Evolutionary conservation across 2,888 invertebrate genomes (phyloP).

Genomic region (Drosophila niveifrons): DNA sequence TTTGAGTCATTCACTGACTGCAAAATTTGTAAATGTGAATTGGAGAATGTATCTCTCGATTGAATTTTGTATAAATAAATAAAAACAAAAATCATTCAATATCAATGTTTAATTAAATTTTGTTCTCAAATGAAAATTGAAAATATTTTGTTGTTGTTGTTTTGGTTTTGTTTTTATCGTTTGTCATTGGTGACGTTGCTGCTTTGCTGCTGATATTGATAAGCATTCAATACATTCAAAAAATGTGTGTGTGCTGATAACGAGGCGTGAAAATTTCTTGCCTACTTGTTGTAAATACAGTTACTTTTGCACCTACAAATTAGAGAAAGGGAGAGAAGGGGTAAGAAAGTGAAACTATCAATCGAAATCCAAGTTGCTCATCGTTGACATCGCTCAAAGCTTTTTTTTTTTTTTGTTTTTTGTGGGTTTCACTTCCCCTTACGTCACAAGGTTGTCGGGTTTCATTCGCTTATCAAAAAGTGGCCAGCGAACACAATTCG

Average conservation of each 20-base stretch:
- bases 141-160: slow-evolving; percentile 21
- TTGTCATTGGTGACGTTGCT: slow-evolving; percentile 48
- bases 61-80: slow-evolving; percentile 27
- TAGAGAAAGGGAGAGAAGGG: background rate
- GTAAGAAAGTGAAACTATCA: slow-evolving; percentile 3
- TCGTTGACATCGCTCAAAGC: slow-evolving; percentile 5
- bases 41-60: slow-evolving; percentile 15
- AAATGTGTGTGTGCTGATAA: slow-evolving; percentile 4
- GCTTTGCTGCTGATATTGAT: slow-evolving; percentile 15
- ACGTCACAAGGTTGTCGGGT: slow-evolving; percentile 71
- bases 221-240: background rate
- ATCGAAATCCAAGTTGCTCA: slow-evolving; percentile 3
- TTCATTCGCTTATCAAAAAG: slow-evolving; percentile 27
- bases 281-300: slow-evolving; percentile 1
- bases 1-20: slow-evolving; percentile 43
- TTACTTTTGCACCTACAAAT: slow-evolving; percentile 6
- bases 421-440: slow-evolving; percentile 57
- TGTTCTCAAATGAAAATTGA: slow-evolving; percentile 46
- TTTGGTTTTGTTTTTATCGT: background rate
- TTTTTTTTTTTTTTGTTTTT: background rate
- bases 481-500: too few relatives aligned
- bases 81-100: slow-evolving; percentile 51
- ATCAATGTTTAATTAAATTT: slow-evolving; percentile 69
- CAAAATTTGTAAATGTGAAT: slow-evolving; percentile 27
- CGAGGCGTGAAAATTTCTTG: background rate